Evolutionary conservation across 1,140 invertebrate species (phyloP).

Genomic region (Archegozetes longisetosus): DNA sequence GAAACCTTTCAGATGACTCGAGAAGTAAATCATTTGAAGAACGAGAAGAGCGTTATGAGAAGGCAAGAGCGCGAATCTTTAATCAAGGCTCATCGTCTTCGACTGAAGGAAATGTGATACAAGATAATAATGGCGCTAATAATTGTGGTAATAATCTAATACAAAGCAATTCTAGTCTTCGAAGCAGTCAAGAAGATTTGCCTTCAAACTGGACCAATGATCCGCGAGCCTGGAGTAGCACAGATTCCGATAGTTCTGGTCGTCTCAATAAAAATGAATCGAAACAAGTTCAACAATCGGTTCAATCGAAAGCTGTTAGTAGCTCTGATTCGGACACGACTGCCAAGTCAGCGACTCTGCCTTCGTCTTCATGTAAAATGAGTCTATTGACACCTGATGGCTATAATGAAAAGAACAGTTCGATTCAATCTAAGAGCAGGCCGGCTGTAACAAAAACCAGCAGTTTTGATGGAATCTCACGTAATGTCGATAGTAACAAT

Average conservation of each 20-base stretch:
- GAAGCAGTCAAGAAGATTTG: not conserved
- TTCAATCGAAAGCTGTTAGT: not conserved
- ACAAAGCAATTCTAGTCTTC: not conserved
- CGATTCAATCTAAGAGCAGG: not conserved
- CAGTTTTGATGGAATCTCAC: not conserved
- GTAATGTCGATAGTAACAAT: not conserved
- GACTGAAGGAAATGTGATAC: too few species aligned
- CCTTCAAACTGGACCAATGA: too few species aligned
- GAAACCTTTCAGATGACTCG: conserved; percentile 40
- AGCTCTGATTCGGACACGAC: too few species aligned
- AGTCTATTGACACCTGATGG: too few species aligned
- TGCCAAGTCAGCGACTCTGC: too few species aligned
- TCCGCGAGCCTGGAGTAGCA: too few species aligned
- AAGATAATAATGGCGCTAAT: too few species aligned
- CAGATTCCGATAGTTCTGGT: too few species aligned
- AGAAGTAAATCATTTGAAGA: conserved; percentile 78
- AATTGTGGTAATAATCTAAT: not conserved
- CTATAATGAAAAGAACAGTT: not conserved
- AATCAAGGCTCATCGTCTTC: conserved; percentile 27
- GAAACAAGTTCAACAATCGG: not conserved
- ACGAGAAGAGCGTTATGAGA: conserved; percentile 69
- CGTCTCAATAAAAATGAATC: too few species aligned
- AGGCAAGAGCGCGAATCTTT: conserved; percentile 61
- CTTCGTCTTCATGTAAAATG: too few species aligned
- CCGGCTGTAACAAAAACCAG: not conserved